phyloP scores from a whole-genome alignment of 2,888 invertebrate species.

The Harpalus rufipes region DNA sequence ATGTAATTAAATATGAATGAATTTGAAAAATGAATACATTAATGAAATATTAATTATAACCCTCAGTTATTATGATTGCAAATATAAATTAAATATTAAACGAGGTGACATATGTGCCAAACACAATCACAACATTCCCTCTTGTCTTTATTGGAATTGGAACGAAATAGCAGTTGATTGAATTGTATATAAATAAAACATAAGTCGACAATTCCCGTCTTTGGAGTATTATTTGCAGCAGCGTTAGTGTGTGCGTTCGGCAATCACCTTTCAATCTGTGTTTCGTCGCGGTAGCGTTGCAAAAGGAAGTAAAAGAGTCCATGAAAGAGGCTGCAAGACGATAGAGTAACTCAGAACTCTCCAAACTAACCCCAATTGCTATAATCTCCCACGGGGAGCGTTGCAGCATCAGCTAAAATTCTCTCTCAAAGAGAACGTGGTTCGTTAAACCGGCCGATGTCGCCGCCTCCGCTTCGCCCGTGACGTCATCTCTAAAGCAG shows the following conservation, averaged over 20 bases:
- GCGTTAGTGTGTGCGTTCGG: slow-evolving; percentile 21
- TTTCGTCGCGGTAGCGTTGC: slow-evolving; percentile 12
- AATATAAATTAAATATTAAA: slow-evolving; percentile 4
- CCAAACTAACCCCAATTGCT: slow-evolving; percentile 66
- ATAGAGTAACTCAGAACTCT: slow-evolving; percentile 49
- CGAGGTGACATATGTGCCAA: neutral
- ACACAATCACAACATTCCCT: neutral
- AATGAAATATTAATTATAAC: slow-evolving; percentile 4
- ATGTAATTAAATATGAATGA: neutral
- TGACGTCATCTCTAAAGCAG: slow-evolving; percentile 49
- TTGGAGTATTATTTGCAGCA: slow-evolving; percentile 23
- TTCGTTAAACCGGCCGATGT: slow-evolving; percentile 61
- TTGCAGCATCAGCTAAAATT: slow-evolving; percentile 66
- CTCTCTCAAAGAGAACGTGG: slow-evolving; percentile 66
- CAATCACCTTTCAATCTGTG: slow-evolving; percentile 52
- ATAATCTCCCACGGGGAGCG: slow-evolving; percentile 64
- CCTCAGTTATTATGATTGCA: neutral
- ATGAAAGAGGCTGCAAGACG: slow-evolving; percentile 47
- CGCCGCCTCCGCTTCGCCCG: neutral
- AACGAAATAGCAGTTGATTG: neutral
- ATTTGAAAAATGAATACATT: slow-evolving; percentile 1
- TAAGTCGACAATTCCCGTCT: slow-evolving; percentile 22
- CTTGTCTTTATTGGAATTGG: neutral
- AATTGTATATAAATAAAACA: slow-evolving; percentile 34
- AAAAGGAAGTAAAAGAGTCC: slow-evolving; percentile 38